These are phyloP conservation scores for Aplodontia rufa DNA, from an alignment of 2,113 vertebrate species.

Conservation along the genomic window DNA sequence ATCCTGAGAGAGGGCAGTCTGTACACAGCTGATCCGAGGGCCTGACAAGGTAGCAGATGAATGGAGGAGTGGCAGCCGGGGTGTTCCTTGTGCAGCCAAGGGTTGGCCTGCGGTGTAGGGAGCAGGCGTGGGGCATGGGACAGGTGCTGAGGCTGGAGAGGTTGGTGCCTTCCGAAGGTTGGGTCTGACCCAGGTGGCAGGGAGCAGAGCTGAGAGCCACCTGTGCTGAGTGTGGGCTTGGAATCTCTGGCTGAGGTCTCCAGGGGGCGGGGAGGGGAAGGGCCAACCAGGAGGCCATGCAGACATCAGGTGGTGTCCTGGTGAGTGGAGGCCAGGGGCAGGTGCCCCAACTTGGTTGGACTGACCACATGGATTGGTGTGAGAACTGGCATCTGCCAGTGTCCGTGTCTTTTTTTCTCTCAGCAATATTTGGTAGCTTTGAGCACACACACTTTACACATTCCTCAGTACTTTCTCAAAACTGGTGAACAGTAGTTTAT, in stretches of 20 bases:
- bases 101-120: too few species aligned
- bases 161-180: background rate
- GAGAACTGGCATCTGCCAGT: accelerated
- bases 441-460: background rate
- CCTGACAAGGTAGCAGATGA: background rate
- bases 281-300: background rate
- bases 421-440: background rate
- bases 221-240: too few species aligned
- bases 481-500: background rate
- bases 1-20: background rate
- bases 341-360: background rate
- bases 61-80: too few species aligned
- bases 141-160: background rate
- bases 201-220: too few species aligned
- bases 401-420: background rate
- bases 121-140: too few species aligned
- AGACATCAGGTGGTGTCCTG: too few species aligned
- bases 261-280: background rate
- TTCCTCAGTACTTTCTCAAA: background rate
- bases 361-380: accelerated
- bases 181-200: background rate
- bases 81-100: too few species aligned
- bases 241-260: background rate
- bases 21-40: background rate
- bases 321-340: background rate